A percentile compares a stretch with the other conserved stretches of the same genome.
phyloP scores from a whole-genome alignment of 2,113 vertebrate species.

The Apodemus sylvaticus region DNA sequence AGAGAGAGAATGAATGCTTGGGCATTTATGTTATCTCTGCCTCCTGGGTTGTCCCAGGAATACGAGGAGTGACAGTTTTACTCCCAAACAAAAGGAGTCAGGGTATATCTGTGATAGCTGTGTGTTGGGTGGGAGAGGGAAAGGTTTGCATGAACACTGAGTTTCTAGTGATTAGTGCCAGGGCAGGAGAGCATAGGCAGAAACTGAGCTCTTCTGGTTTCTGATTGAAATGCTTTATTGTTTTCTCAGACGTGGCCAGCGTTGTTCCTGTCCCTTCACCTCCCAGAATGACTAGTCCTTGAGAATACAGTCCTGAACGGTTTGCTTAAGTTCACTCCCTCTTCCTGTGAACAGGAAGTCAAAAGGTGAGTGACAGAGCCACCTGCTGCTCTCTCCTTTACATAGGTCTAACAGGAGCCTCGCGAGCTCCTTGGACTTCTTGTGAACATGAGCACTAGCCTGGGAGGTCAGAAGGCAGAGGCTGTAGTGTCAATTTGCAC shows the following conservation, averaged over 20 bases:
- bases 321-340: background rate
- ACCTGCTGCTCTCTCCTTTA: constrained; percentile 41
- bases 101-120: background rate
- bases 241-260: background rate
- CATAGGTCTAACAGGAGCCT: constrained; percentile 15
- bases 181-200: background rate
- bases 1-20: background rate
- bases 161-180: background rate
- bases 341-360: constrained; percentile 36
- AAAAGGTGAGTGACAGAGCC: background rate
- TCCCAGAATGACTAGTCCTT: background rate
- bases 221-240: constrained; percentile 12
- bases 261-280: background rate
- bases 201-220: background rate
- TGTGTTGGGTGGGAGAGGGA: background rate
- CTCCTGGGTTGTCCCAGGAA: background rate
- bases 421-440: background rate
- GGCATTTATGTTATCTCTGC: constrained; percentile 19
- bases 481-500: background rate
- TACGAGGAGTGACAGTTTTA: background rate
- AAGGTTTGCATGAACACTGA: background rate
- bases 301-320: background rate
- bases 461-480: background rate
- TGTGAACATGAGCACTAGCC: background rate
- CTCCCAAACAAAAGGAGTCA: background rate